Evolutionary conservation across 2,113 vertebrate species (phyloP).

Genomic region (Cyprinodon brontotheroides): DNA sequence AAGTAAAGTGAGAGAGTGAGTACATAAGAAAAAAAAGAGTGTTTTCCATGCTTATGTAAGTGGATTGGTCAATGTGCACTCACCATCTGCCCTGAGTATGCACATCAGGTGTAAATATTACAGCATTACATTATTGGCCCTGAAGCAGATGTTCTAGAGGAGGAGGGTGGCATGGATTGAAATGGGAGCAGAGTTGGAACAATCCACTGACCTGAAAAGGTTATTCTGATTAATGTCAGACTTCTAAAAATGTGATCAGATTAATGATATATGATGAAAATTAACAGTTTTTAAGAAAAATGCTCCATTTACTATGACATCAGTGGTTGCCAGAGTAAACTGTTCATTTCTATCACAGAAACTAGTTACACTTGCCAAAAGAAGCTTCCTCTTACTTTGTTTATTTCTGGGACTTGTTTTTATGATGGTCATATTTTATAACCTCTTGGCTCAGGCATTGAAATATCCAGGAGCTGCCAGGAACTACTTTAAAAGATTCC

Average conservation of each 20-base stretch:
- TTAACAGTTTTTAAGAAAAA: neutral
- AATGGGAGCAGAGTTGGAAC: conserved; percentile 33
- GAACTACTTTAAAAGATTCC: neutral
- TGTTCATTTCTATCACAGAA: neutral
- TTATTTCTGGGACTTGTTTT: neutral
- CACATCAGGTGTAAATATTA: conserved; percentile 41
- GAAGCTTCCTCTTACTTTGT: neutral
- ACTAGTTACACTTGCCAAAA: neutral
- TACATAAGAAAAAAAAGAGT: neutral
- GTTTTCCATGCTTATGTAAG: conserved; percentile 1
- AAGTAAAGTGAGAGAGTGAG: conserved; percentile 32
- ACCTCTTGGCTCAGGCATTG: neutral
- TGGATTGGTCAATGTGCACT: conserved; percentile 17
- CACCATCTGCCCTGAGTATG: conserved; percentile 50
- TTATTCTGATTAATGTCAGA: neutral
- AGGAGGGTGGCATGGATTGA: conserved; percentile 45
- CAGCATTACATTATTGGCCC: conserved; percentile 40
- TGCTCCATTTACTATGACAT: neutral
- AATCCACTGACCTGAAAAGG: neutral
- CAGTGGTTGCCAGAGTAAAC: neutral
- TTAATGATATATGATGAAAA: neutral
- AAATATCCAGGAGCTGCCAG: neutral
- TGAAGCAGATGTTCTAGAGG: conserved; percentile 59
- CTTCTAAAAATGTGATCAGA: neutral
- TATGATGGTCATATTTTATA: neutral